phyloP scores from a whole-genome alignment of 37 sponge, comb jelly and placozoan species.

The Crambe crambe region DNA sequence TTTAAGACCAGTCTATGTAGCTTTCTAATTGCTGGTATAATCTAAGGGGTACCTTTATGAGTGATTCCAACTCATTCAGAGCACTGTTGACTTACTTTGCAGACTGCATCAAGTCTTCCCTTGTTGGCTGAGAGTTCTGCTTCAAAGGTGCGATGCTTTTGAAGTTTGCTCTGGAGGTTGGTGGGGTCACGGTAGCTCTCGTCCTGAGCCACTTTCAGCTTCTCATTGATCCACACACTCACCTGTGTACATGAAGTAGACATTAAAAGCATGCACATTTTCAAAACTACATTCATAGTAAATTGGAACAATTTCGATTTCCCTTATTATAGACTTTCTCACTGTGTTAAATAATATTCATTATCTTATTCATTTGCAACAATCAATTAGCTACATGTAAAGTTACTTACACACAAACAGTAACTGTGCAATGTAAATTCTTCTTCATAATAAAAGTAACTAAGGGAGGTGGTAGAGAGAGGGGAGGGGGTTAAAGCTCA shows the following conservation, averaged over 20 bases:
- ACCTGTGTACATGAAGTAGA: too few relatives aligned
- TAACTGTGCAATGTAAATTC: too few relatives aligned
- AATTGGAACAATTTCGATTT: not conserved
- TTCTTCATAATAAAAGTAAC: too few relatives aligned
- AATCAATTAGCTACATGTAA: too few relatives aligned
- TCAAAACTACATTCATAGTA: not conserved
- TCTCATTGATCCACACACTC: conserved; percentile 81
- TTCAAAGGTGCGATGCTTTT: conserved; percentile 94
- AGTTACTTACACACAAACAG: too few relatives aligned
- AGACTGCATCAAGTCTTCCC: conserved; percentile 70
- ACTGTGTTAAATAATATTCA: not conserved
- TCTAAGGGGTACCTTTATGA: too few relatives aligned
- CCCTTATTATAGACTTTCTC: not conserved
- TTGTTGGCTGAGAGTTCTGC: conserved; percentile 90
- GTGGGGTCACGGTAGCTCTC: conserved; percentile 90
- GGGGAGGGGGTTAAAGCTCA: too few relatives aligned
- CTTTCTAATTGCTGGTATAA: too few relatives aligned
- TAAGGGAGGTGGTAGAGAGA: too few relatives aligned
- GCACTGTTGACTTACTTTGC: conserved; percentile 61
- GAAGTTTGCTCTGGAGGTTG: conserved; percentile 82
- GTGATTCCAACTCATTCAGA: too few relatives aligned
- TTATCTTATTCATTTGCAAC: too few relatives aligned
- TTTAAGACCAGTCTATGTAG: too few relatives aligned
- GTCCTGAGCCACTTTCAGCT: conserved; percentile 81
- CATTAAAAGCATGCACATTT: not conserved